These are phyloP conservation scores for Hypena proboscidalis DNA, from an alignment of 2,888 invertebrate species.

Conservation along the genomic window DNA sequence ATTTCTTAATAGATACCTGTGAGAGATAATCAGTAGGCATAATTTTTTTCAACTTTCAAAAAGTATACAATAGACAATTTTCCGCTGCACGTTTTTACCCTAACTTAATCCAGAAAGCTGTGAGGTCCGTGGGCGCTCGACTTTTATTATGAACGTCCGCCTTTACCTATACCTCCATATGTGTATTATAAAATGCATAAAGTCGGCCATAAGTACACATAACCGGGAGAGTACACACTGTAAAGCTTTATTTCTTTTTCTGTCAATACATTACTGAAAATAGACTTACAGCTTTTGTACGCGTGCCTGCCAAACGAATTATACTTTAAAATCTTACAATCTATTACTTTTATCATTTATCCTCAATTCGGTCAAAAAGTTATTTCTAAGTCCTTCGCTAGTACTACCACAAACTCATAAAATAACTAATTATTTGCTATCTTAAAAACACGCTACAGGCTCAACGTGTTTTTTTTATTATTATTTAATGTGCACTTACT, in stretches of 20 bases:
- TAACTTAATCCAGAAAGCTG: slow-evolving; percentile 56
- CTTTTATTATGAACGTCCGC: slow-evolving; percentile 59
- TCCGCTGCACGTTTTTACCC: slow-evolving; percentile 50
- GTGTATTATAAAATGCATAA: slow-evolving; percentile 35
- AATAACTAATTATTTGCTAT: no score
- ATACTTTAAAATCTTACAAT: slow-evolving; percentile 10
- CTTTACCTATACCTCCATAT: slow-evolving; percentile 22
- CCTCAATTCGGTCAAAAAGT: no score
- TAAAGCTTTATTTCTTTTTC: slow-evolving; percentile 21
- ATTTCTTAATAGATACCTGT: slow-evolving; percentile 37
- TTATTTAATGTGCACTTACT: slow-evolving; percentile 65
- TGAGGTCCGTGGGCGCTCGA: slow-evolving; percentile 58
- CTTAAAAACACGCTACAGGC: no score
- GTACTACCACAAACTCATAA: no score
- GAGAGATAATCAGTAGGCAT: slow-evolving; percentile 29
- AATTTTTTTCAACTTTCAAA: slow-evolving; percentile 1
- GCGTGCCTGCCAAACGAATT: slow-evolving; percentile 3
- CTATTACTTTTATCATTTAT: no score
- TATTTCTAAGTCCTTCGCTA: no score
- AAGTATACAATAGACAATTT: no score
- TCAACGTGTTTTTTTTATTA: no score
- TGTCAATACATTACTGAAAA: slow-evolving; percentile 12
- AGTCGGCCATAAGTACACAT: slow-evolving; percentile 29
- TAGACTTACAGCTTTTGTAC: slow-evolving; percentile 22
- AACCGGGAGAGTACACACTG: slow-evolving; percentile 20